phyloP scores from a whole-genome alignment of 2,888 invertebrate genomes.

The Tetropium fuscum region DNA sequence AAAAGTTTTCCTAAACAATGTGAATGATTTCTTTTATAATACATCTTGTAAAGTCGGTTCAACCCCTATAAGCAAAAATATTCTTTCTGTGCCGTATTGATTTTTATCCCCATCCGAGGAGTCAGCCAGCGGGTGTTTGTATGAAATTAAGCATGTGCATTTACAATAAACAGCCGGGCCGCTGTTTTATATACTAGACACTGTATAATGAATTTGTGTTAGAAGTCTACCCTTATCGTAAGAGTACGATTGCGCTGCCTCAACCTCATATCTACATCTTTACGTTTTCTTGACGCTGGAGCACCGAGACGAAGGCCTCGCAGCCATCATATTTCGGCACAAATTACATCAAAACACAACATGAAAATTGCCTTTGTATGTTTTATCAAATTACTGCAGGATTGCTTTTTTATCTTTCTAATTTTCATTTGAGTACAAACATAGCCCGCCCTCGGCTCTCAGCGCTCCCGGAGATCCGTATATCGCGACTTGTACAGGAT shows the following conservation, averaged over 20 bases:
- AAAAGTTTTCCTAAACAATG: conserved; percentile 37
- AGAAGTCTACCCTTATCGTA: conserved; percentile 51
- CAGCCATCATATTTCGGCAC: conserved; percentile 33
- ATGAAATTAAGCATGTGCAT: conserved; percentile 65
- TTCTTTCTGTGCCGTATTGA: conserved; percentile 66
- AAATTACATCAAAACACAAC: conserved; percentile 34
- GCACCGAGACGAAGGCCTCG: conserved; percentile 6
- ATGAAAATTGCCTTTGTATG: conserved; percentile 36
- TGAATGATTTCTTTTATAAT: conserved; percentile 54
- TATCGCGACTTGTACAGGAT: no score
- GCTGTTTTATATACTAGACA: conserved; percentile 65
- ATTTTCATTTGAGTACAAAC: conserved; percentile 27
- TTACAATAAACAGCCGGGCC: conserved; percentile 63
- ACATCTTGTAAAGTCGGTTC: conserved; percentile 55
- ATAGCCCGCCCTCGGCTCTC: background rate
- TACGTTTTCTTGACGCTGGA: conserved; percentile 20
- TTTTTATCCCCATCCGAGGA: conserved; percentile 64
- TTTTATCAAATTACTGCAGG: conserved; percentile 34
- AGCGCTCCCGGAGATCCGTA: background rate
- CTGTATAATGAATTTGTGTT: conserved; percentile 66
- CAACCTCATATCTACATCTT: conserved; percentile 44
- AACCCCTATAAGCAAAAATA: conserved; percentile 66
- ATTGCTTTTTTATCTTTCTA: conserved; percentile 34
- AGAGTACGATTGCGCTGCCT: conserved; percentile 43
- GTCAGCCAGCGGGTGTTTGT: conserved; percentile 62